Evolutionary conservation across 1,140 invertebrate species (phyloP), one percentile per base, ranked within the genome.

Genomic region (Ceratoteleas bidentatus): DNA sequence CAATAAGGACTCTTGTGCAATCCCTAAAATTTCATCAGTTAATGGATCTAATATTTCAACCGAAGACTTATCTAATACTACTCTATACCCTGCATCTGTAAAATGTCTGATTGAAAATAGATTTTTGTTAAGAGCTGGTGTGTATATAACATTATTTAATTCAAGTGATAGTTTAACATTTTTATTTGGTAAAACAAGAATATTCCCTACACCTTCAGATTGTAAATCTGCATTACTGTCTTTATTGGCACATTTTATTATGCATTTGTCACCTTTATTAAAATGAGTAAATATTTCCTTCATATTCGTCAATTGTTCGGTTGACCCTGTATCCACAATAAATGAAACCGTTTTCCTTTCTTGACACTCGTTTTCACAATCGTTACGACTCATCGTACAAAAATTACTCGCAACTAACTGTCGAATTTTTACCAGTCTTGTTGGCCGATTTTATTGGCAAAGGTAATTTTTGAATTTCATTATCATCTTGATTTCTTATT

Each of bases 221-320:
- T 24, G 9, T 38, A 70, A 38, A 38, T 38, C 36, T 9, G 36
- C 36, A 9, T 9, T 38, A 5, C 5, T 38, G 9, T 38, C 9
- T 38, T 38, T 38, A 38, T 38, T 38, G 5, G 36, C 36, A 38
- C 36, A 38, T 38, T 38, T 38, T 38, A n/a, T 58, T 70, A 15
- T 53, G 10, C 49, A 53, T 7, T 32, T 53, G 6, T 65, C 49
- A 40, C 34, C 50, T 34, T 53, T 53, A 8, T 65, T 34, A 13
- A 86, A 57, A 52, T 85, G 78, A 45, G 78, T 54, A 36, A 88
- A 72, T 49, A 88, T 74, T 81, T 87, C 84, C 56, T 68, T 78
- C 52, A 61, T 87, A 47, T 38, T 38, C 9, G 36, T 38, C 36
- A 38, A 38, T 6, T 38, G 36, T 38, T 38, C 36, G 5, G 36